phyloP scores from a whole-genome alignment of 1,140 invertebrate genomes.

The Prorops nasuta region DNA sequence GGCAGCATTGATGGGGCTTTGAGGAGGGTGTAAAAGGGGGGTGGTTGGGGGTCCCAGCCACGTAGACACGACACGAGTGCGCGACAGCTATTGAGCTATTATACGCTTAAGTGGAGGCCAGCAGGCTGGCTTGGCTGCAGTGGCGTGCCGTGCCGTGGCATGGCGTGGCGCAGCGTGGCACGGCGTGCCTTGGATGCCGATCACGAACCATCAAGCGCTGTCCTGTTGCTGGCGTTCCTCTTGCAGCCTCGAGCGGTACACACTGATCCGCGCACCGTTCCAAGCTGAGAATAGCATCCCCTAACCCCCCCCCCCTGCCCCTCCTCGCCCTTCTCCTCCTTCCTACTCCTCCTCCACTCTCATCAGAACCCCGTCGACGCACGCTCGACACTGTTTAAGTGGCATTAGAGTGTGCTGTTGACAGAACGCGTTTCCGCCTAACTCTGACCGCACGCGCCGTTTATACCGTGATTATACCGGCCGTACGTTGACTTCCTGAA shows the following conservation, averaged over 20 bases:
- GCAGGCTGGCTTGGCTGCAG: conserved; percentile 35
- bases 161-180: no score
- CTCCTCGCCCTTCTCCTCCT: no score
- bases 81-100: conserved; percentile 49
- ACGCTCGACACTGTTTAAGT: no score
- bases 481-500: no score
- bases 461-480: background rate
- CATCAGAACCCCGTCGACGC: no score
- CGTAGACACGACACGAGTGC: no score
- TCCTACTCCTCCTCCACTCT: no score
- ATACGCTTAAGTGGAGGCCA: conserved; percentile 48
- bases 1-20: no score
- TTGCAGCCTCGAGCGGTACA: background rate
- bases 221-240: background rate
- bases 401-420: background rate
- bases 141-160: conserved; percentile 33
- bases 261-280: background rate
- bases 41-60: no score
- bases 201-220: conserved; percentile 16
- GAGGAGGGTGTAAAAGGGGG: no score
- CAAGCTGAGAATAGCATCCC: no score
- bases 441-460: background rate
- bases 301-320: no score
- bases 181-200: conserved; percentile 22
- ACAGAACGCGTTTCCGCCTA: background rate